These are phyloP conservation scores for Hippoglossus hippoglossus DNA, from an alignment of 2,797 vertebrate genomes.

Conservation along the genomic window DNA sequence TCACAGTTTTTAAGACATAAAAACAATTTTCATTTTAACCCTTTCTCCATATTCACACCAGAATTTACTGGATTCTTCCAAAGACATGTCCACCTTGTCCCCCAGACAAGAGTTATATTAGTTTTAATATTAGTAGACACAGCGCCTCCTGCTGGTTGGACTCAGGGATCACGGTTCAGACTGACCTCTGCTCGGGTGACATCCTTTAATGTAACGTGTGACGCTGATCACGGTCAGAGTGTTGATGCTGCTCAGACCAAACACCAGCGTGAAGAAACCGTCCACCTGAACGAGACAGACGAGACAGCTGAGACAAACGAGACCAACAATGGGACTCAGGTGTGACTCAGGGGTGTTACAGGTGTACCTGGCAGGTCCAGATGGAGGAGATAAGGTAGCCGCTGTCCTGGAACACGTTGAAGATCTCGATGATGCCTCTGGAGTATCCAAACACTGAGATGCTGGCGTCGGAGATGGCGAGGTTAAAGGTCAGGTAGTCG, in stretches of 20 bases:
- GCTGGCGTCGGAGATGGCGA: slow-evolving; percentile 86
- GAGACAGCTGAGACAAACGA: neutral
- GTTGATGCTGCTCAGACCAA: slow-evolving; percentile 89
- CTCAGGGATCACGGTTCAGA: no score
- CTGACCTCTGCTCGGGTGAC: slow-evolving; percentile 82
- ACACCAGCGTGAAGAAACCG: slow-evolving; percentile 87
- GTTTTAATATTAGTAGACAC: no score
- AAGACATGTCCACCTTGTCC: no score
- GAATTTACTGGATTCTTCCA: no score
- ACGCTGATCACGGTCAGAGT: slow-evolving; percentile 89
- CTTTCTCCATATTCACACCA: neutral
- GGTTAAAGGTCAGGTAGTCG: slow-evolving; percentile 87
- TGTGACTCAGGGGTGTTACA: neutral
- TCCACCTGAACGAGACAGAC: slow-evolving; percentile 80
- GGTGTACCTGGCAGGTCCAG: slow-evolving; percentile 87
- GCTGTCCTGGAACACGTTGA: slow-evolving; percentile 86
- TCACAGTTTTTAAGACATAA: no score
- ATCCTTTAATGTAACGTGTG: slow-evolving; percentile 86
- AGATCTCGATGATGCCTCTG: slow-evolving; percentile 87
- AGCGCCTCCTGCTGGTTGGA: no score
- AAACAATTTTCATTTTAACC: no score
- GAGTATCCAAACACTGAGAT: slow-evolving; percentile 88
- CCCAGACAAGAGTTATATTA: no score
- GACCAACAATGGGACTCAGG: neutral
- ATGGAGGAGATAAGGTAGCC: slow-evolving; percentile 85